Evolutionary conservation across 1,140 invertebrate species (phyloP), one percentile per base, ranked within the genome.

Genomic region (Zaprionus vittiger): DNA sequence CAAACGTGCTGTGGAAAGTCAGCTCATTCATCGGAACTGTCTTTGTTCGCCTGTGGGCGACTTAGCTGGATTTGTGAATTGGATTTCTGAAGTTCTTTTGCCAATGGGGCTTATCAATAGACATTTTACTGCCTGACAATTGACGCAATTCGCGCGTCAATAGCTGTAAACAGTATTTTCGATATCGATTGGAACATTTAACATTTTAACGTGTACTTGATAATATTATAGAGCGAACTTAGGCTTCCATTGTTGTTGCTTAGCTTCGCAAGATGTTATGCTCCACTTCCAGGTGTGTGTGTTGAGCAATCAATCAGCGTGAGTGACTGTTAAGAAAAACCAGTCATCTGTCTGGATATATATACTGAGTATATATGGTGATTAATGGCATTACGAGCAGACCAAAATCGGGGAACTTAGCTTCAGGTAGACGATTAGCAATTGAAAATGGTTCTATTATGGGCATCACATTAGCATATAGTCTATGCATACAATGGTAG

Each of bases 71-170:
- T 66, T 66, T 66, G 64, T 55, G 49, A 49, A 65, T 66, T 44
- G 24, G 54, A 56, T 66, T 56, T 28, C n/a, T 56, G 5, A 64
- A 54, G 44, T 52, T 64, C 47, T 54, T 54, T 14, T 14, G 31
- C 9, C 12, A 38, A 17, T 31, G 17, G 11, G 31, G 22, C 41
- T 49, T 63, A 70, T 74, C 38, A 49, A 76, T 65, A 34, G 56
- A 60, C 24, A 34, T 38, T 55, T 47, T 17, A 20, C 26, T n/a
- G 60, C 4, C 55, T 59, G 26, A 54, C 62, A 61, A 79, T 49
- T 77, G 77, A 79, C 77, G 73, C 68, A 79, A 54, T 72, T 79
- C 73, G 63, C 73, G 61, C 26, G 17, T 67, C 56, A 54, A 60
- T 41, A 12, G 31, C 22, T 74, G 37, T 63, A 63, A 68, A 65